These are phyloP conservation scores for Hymenopus coronatus DNA, from an alignment of 2,888 invertebrate genomes.

Conservation along the genomic window DNA sequence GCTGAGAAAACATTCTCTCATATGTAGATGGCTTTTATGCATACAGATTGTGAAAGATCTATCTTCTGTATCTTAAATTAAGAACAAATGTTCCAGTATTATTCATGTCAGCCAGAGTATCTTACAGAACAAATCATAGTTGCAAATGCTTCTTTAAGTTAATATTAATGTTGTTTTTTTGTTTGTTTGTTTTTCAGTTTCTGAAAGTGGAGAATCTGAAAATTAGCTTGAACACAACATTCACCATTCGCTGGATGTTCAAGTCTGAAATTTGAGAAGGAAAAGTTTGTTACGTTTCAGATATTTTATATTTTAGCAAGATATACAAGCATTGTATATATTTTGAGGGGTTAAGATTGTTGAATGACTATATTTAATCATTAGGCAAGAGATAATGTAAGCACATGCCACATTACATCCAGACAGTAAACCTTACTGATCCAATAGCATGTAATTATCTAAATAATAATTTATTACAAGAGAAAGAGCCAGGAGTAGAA, in stretches of 20 bases:
- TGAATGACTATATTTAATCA: not conserved
- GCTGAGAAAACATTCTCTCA: too few species aligned
- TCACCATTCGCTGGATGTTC: slow-evolving; percentile 15
- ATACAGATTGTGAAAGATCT: too few species aligned
- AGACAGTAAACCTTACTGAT: not conserved
- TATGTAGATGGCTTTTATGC: too few species aligned
- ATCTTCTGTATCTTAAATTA: too few species aligned
- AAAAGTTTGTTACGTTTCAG: not conserved
- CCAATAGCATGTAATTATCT: not conserved
- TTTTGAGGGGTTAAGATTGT: not conserved
- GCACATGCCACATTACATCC: not conserved
- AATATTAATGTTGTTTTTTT: not conserved
- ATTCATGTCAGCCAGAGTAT: too few species aligned
- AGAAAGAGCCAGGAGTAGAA: too few species aligned
- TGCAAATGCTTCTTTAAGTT: not conserved
- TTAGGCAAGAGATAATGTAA: not conserved
- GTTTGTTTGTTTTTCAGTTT: slow-evolving; percentile 8
- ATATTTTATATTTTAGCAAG: not conserved
- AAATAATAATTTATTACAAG: not conserved
- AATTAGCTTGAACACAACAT: not conserved
- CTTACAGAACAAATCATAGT: too few species aligned
- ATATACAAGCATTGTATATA: not conserved
- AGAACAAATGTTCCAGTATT: too few species aligned
- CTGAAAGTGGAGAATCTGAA: slow-evolving; percentile 17
- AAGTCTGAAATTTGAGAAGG: not conserved